Conservation (phyloP, 1,140 invertebrate genomes). For the Glossosoma conforme region DNA sequence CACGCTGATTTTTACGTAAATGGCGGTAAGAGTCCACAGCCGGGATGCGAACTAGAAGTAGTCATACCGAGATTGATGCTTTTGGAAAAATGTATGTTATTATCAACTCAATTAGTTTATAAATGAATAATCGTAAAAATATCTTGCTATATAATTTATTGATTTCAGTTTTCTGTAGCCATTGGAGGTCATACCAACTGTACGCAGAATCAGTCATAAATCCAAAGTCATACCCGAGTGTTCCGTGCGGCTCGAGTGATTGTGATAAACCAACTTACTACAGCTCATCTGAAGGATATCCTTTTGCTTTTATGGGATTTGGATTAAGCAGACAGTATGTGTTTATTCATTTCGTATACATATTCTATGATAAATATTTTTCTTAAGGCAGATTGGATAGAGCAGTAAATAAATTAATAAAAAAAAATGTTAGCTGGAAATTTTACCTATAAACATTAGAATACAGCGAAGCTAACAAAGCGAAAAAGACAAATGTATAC, state of each 20-base stretch:
- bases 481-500: too few relatives aligned
- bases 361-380: too few relatives aligned
- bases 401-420: not conserved
- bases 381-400: too few relatives aligned
- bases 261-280: conserved; percentile 4
- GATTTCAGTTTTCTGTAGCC: conserved; percentile 62
- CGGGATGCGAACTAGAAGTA: conserved; percentile 63
- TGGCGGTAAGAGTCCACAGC: conserved; percentile 71
- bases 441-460: not conserved
- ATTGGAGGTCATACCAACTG: conserved; percentile 66
- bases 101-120: conserved; percentile 1
- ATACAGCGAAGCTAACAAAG: too few relatives aligned
- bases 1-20: conserved; percentile 89
- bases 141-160: not conserved
- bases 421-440: not conserved
- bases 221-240: conserved; percentile 55
- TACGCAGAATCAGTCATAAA: conserved; percentile 64
- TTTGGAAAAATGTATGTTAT: conserved; percentile 42
- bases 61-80: conserved; percentile 40
- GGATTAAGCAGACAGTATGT: conserved; percentile 36
- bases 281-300: too few relatives aligned
- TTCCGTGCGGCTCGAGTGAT: conserved; percentile 30
- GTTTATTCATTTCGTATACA: not conserved
- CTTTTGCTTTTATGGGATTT: conserved; percentile 38
- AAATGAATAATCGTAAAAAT: not conserved